Base-by-base conservation (phyloP, 2,888 invertebrate species). In the Meta bourneti region DNA sequence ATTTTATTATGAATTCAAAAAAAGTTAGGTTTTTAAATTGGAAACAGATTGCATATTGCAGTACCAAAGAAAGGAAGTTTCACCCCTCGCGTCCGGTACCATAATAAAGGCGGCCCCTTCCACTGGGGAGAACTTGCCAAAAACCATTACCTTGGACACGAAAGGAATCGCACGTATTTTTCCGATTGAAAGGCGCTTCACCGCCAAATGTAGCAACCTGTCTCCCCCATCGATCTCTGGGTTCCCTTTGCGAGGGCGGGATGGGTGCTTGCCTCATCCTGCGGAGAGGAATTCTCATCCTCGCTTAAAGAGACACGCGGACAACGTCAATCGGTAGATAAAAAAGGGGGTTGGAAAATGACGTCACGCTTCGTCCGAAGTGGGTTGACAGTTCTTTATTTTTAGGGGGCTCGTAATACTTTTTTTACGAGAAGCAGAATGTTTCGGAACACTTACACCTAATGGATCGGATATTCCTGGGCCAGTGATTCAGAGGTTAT, bases 281-380 rank as follows among this genome's bases (percentile, higher is more conserved):
- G 74, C 71, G n/a, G 54, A 49, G 34, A 48, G 52, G 85, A 85
- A 77, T 77, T 77, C 77, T 34, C 85, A 85, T 85, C 85, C 85
- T 77, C 75, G 61, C 51, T 85, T 61, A 69, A 83, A 83, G 51
- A 72, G 83, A 83, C 83, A 85, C 77, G 77, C 85, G 85, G 85
- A 85, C 69, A 85, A 48, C 85, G 74, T 77, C 75, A 85, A 75
- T 70, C 81, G 49, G 19, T 8, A 16, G 77, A 77, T 49, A 71
- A 69, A 77, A 77, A 61, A 19, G 52, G 16, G 83, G 71, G 61
- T 34, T 34, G 81, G 71, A 52, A 77, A 75, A 48, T 85, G 85
- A 85, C 85, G 85, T 85, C 75, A 85, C 72, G n/a, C 75, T 7
- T 51, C 51, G 85, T 85, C 85, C 85, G 61, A 85, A 85, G 69